These are phyloP conservation scores for Scaptodrosophila latifasciaeformis DNA, from an alignment of 2,888 invertebrate species.

Conservation along the genomic window DNA sequence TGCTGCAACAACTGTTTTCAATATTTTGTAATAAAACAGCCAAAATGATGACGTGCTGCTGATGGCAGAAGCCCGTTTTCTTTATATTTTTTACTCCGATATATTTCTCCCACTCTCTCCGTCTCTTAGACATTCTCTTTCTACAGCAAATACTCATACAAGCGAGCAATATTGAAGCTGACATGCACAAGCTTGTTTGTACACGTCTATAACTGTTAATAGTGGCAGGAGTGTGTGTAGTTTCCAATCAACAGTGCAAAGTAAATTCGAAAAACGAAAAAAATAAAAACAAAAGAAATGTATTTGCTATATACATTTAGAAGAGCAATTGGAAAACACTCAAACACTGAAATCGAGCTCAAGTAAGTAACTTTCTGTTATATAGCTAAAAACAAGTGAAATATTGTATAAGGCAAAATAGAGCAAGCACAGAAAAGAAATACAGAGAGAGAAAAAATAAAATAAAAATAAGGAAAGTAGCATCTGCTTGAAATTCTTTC, in stretches of 20 bases:
- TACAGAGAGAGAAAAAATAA: slow-evolving; percentile 12
- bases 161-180: too few species aligned
- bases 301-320: too few species aligned
- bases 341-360: slow-evolving; percentile 58
- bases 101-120: too few species aligned
- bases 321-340: slow-evolving; percentile 59
- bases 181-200: too few species aligned
- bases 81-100: too few species aligned
- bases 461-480: slow-evolving; percentile 26
- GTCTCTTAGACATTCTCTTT: not conserved
- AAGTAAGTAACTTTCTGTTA: slow-evolving; percentile 52
- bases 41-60: slow-evolving; percentile 52
- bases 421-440: not conserved
- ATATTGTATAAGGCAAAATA: not conserved
- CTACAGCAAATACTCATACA: not conserved
- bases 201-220: too few species aligned
- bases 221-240: too few species aligned
- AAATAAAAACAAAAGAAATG: too few species aligned
- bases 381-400: not conserved
- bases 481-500: slow-evolving; percentile 34
- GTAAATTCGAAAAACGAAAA: too few species aligned
- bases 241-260: too few species aligned
- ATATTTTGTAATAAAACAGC: slow-evolving; percentile 52
- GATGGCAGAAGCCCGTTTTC: slow-evolving; percentile 30
- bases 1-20: slow-evolving; percentile 48